Evolutionary conservation across 2,797 vertebrate species (phyloP).

Genomic region (Ibycter americanus): DNA sequence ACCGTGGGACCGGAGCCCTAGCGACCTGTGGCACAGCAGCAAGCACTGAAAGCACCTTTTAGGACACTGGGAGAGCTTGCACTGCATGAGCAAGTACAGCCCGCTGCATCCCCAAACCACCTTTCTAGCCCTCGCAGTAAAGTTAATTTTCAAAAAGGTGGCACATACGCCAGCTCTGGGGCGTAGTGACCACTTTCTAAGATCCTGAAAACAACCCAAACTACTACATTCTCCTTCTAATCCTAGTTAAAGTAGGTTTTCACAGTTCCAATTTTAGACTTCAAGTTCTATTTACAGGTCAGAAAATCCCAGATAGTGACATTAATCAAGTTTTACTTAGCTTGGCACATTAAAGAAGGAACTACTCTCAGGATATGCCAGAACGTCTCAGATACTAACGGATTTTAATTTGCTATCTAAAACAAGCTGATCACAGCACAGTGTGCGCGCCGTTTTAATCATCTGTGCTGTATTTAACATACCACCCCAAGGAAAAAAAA

Average conservation of each 20-base stretch:
- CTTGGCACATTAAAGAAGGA: conserved; percentile 34
- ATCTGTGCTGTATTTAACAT: not conserved
- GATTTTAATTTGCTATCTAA: conserved; percentile 28
- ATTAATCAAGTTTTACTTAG: conserved; percentile 60
- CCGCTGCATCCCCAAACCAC: accelerated
- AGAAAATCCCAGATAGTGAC: conserved; percentile 47
- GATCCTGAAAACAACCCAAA: not conserved
- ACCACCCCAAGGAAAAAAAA: not conserved
- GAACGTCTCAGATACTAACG: conserved; percentile 21
- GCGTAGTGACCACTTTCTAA: not conserved
- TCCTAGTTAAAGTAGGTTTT: conserved; percentile 33
- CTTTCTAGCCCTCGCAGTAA: not conserved
- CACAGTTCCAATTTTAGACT: conserved; percentile 39
- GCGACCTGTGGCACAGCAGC: not conserved
- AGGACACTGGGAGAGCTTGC: not conserved
- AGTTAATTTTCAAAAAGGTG: not conserved
- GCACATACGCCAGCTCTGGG: accelerated
- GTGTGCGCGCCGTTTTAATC: not conserved
- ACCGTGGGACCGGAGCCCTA: not conserved
- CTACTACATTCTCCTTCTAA: not conserved
- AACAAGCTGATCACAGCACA: conserved; percentile 27
- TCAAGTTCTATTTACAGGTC: conserved; percentile 42
- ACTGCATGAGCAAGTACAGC: not conserved
- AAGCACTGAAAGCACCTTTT: not conserved
- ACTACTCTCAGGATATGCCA: conserved; percentile 22